These are phyloP conservation scores for Eristalinus aeneus DNA, from an alignment of 2,888 invertebrate genomes.

Conservation along the genomic window DNA sequence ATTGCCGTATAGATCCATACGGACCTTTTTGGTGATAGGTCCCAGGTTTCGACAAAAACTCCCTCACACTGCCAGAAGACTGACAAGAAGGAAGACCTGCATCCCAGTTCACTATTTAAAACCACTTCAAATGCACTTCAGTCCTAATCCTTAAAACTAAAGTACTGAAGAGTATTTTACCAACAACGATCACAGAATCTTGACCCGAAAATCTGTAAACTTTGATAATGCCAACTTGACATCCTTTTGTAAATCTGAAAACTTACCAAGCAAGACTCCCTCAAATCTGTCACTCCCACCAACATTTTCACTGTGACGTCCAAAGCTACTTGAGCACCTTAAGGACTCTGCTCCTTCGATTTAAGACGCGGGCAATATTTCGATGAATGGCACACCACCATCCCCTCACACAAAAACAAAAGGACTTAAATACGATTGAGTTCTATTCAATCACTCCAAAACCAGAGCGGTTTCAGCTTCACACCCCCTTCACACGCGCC, in stretches of 20 bases:
- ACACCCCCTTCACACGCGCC: conserved; percentile 9
- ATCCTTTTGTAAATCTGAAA: not conserved
- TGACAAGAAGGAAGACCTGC: no score
- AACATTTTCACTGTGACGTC: conserved; percentile 24
- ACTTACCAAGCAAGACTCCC: not conserved
- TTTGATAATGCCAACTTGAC: not conserved
- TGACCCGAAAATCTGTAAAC: not conserved
- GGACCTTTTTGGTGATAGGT: no score
- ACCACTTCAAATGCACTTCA: no score
- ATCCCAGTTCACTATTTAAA: no score
- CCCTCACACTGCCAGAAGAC: no score
- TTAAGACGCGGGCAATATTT: conserved; percentile 45
- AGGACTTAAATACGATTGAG: conserved; percentile 33
- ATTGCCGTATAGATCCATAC: no score
- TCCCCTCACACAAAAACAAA: conserved; percentile 33
- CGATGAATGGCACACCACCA: conserved; percentile 37
- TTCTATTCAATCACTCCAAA: conserved; percentile 33
- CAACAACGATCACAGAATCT: no score
- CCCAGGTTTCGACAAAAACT: no score
- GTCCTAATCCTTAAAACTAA: no score
- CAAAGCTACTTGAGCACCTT: conserved; percentile 3
- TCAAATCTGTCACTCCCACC: not conserved
- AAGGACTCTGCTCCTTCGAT: conserved; percentile 29
- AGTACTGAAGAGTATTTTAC: no score
- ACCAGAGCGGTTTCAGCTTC: not conserved